Conservation (phyloP, 2,888 invertebrate genomes). For the Odiellus spinosus region DNA sequence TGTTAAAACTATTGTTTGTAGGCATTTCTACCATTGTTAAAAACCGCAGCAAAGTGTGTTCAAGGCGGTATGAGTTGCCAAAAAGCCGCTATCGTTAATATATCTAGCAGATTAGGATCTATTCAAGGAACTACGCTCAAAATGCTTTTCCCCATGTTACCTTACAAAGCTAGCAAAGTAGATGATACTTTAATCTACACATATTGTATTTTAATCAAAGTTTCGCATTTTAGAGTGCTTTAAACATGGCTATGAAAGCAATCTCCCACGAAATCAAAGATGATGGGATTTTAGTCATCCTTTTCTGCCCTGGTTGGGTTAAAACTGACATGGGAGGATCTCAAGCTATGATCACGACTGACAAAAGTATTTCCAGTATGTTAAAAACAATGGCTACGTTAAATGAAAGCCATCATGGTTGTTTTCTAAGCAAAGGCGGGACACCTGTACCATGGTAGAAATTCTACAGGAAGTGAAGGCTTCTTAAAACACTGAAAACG, state of each 20-base stretch:
- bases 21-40: not conserved
- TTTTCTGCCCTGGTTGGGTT: slow-evolving; percentile 15
- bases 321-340: slow-evolving; percentile 12
- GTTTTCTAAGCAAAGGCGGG: slow-evolving; percentile 3
- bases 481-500: too few relatives aligned
- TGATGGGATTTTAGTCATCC: slow-evolving; percentile 8
- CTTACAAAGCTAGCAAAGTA: slow-evolving; percentile 4
- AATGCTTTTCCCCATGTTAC: not conserved
- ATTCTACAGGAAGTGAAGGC: too few relatives aligned
- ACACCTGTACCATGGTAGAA: not conserved
- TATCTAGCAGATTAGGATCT: slow-evolving; percentile 4
- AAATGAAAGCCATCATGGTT: slow-evolving; percentile 6
- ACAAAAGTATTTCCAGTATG: slow-evolving; percentile 9
- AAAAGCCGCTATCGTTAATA: slow-evolving; percentile 8
- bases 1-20: too few relatives aligned
- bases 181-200: not conserved
- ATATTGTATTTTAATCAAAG: too few relatives aligned
- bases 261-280: slow-evolving; percentile 3
- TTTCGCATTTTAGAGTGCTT: too few relatives aligned
- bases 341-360: not conserved
- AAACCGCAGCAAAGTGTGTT: not conserved
- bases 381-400: slow-evolving; percentile 3
- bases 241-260: too few relatives aligned
- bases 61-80: not conserved
- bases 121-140: not conserved